A percentile compares a stretch with the other conserved stretches of the same genome.
Evolutionary conservation across 1,140 invertebrate species (phyloP).

Genomic region (Himalopsyche phryganea): DNA sequence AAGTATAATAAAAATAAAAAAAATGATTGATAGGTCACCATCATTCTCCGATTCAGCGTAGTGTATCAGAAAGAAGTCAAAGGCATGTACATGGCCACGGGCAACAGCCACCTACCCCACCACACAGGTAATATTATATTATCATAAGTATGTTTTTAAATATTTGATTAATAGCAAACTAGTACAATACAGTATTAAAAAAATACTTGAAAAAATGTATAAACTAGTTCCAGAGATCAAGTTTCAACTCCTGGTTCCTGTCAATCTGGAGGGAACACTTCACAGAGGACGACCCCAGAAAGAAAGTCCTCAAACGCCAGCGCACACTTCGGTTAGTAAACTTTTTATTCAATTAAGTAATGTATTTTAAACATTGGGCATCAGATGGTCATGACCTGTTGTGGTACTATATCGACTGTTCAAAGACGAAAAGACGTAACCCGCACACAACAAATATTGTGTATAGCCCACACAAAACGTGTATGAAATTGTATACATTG

Average conservation of each 20-base stretch:
- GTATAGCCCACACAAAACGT: too few species aligned
- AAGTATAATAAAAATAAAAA: too few species aligned
- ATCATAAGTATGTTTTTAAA: background rate
- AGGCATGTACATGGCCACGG: conserved; percentile 46
- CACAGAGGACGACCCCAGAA: conserved; percentile 30
- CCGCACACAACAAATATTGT: too few species aligned
- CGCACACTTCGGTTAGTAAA: conserved; percentile 14
- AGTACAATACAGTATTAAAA: background rate
- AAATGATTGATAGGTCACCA: conserved; percentile 45
- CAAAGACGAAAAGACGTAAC: too few species aligned
- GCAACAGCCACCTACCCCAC: conserved; percentile 50
- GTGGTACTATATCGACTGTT: too few species aligned
- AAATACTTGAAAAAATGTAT: background rate
- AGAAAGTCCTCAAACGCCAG: conserved; percentile 32
- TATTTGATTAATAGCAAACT: background rate
- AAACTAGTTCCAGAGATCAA: conserved; percentile 8
- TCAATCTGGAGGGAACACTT: conserved; percentile 6
- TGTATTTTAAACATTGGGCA: too few species aligned
- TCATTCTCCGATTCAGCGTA: conserved; percentile 54
- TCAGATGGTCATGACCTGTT: too few species aligned
- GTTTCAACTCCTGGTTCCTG: background rate
- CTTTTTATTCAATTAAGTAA: background rate
- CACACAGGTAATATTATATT: conserved; percentile 41
- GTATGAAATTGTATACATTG: too few species aligned
- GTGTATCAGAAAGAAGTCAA: conserved; percentile 57